phyloP scores from a whole-genome alignment of 2,113 vertebrate species.

The Pelvicachromis taeniatus region DNA sequence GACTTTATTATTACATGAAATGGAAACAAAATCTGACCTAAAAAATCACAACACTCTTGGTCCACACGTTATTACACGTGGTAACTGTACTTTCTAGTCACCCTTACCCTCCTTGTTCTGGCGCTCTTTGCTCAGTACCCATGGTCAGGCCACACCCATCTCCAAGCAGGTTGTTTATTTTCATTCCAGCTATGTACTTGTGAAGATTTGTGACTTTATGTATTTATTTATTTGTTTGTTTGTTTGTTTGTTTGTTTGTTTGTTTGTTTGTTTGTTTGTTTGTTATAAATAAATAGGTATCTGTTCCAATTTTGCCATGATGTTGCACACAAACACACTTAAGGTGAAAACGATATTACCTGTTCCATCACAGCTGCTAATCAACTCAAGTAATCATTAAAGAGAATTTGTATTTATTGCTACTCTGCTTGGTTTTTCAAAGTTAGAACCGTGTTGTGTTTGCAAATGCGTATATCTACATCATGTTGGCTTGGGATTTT shows the following conservation, averaged over 20 bases:
- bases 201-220: not conserved
- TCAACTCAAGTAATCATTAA: not conserved
- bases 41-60: not conserved
- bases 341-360: not conserved
- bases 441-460: not conserved
- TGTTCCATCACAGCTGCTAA: not conserved
- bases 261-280: no score
- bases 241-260: no score
- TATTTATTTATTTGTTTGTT: no score
- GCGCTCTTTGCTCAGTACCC: not conserved
- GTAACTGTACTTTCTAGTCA: not conserved
- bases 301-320: not conserved
- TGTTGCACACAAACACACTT: not conserved
- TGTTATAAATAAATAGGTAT: not conserved
- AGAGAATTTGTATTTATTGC: not conserved
- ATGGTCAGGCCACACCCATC: not conserved
- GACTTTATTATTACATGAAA: not conserved
- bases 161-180: not conserved
- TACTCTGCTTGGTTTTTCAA: not conserved
- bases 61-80: not conserved
- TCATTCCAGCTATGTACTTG: not conserved
- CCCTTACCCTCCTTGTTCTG: not conserved
- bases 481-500: not conserved
- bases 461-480: not conserved
- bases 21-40: not conserved